phyloP scores from a whole-genome alignment of 2,797 vertebrate species.

The Ceryle rudis region DNA sequence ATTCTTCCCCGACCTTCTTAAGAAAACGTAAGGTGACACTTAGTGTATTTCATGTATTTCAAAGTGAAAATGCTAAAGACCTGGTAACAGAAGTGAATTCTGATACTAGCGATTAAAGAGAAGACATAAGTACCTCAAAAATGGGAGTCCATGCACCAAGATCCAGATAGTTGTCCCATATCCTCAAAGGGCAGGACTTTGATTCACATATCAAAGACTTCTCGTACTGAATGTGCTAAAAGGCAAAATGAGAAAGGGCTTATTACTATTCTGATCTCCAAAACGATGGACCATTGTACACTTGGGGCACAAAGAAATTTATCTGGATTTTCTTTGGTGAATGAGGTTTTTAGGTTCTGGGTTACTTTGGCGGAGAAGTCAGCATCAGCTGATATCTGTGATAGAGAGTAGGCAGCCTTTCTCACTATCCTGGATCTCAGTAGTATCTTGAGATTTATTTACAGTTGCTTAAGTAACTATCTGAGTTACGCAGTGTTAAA shows the following conservation, averaged over 20 bases:
- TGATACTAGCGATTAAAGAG: not conserved
- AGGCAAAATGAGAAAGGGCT: not conserved
- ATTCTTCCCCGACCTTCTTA: not conserved
- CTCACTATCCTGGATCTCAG: not conserved
- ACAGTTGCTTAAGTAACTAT: not conserved
- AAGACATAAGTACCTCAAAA: not conserved
- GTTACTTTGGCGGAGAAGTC: not conserved
- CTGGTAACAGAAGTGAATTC: not conserved
- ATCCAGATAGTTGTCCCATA: not conserved
- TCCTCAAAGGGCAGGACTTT: not conserved
- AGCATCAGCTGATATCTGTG: not conserved
- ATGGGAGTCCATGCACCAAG: not conserved
- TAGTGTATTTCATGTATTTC: not conserved
- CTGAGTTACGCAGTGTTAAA: not conserved
- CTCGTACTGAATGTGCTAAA: not conserved
- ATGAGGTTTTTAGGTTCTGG: not conserved
- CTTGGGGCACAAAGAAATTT: not conserved
- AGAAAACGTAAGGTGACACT: not conserved
- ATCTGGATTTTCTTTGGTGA: not conserved
- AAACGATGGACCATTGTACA: not conserved
- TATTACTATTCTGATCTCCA: not conserved
- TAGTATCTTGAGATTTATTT: not conserved
- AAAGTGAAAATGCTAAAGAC: not conserved
- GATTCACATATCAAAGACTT: not conserved
- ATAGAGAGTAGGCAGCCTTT: constrained; percentile 9